Base-by-base conservation (phyloP, 2,797 vertebrate species). In the Kryptopterus vitreolus region DNA sequence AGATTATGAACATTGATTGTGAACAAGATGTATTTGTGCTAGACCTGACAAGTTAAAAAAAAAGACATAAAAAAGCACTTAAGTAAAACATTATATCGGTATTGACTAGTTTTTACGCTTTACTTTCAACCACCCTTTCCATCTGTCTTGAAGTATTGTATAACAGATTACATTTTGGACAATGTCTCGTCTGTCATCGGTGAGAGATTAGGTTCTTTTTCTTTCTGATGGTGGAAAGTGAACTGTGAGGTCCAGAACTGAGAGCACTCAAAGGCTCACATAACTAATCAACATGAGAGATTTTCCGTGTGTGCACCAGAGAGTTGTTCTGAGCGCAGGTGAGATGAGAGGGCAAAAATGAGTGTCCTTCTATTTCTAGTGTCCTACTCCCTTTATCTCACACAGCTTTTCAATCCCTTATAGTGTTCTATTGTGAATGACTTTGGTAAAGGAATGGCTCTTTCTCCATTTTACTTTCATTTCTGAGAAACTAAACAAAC, bases 211-310 rank as follows among this genome's bases (percentile, higher is more conserved):
- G 24, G 35, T 20, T 46, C 35, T 75, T 18, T 46, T 46, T 55
- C 11, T 24, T 57, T 74, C 13, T 74, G n/a, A 24, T 58, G 15
- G 31, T 74, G 31, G 13, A 74, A 74, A 74, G 15, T 43, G 72
- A 58, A 38, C 72, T 74, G 35, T 3, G 5, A 18, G 15, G 22
- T 55, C 35, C 50, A 59, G 11, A 74, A 59, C 33, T 58, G 31
- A 74, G 72, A 74, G 31, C 72, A 57, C 53, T 73, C 55, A 43
- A 13, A 26, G 8, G 2, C 35, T 35, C 55, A 75, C 72, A 59
- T 26, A 61, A 15, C 35, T 75, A 75, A 75, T 75, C 72, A 75
- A 59, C 72, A 26, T 58, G 33, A 75, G 72, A 46, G 33, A 26
- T 46, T 59, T 75, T 15, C 48, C 24, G n/a, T 75, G 72, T 59